phyloP scores from a whole-genome alignment of 2,113 vertebrate genomes.

The Esox niger region DNA sequence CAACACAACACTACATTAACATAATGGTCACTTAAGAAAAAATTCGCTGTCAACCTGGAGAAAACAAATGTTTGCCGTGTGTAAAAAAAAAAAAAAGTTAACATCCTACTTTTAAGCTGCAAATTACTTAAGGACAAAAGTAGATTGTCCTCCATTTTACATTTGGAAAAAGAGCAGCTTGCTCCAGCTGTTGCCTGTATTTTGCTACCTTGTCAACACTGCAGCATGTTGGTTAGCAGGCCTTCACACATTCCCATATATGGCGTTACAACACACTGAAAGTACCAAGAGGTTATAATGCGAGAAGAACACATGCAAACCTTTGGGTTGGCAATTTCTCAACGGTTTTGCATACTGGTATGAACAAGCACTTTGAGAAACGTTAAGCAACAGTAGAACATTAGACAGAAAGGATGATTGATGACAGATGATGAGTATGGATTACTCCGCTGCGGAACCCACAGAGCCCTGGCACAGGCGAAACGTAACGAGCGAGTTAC shows the following conservation, averaged over 20 bases:
- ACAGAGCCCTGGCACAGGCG: neutral
- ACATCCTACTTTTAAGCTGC: no score
- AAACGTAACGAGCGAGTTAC: slow-evolving; percentile 1
- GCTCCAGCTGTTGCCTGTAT: no score
- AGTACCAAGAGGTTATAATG: neutral
- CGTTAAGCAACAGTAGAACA: neutral
- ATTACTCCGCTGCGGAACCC: neutral
- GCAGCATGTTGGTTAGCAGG: no score
- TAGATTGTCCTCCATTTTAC: neutral
- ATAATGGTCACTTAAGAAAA: no score
- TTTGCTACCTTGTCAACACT: neutral
- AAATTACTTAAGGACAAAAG: no score
- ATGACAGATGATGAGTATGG: neutral
- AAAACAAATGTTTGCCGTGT: no score
- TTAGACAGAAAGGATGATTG: neutral
- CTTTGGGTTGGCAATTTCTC: no score
- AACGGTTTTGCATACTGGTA: no score
- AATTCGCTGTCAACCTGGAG: no score
- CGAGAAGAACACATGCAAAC: neutral
- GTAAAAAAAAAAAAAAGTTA: no score
- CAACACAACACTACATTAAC: no score
- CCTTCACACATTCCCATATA: slow-evolving; percentile 43
- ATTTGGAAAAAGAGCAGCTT: neutral
- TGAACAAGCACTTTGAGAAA: neutral
- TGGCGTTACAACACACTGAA: slow-evolving; percentile 13